Evolutionary conservation across 2,888 invertebrate genomes (phyloP).

Genomic region (Pomacea canaliculata): DNA sequence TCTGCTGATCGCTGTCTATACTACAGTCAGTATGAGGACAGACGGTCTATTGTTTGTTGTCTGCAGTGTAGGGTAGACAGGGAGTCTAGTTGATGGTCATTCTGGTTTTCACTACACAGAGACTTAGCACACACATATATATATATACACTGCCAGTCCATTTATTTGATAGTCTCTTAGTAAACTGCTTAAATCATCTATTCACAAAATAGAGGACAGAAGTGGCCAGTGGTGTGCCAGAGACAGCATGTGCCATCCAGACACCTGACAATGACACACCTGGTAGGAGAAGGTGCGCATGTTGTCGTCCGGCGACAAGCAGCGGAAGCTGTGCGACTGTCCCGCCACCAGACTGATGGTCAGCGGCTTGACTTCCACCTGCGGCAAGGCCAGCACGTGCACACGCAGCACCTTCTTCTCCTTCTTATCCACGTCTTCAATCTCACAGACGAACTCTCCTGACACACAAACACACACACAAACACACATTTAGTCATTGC

Average conservation of each 20-base stretch:
- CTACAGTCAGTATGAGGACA: too few species aligned
- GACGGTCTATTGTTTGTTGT: too few species aligned
- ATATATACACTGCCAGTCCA: too few species aligned
- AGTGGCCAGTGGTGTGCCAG: too few species aligned
- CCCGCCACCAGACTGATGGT: constrained; percentile 44
- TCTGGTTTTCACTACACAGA: too few species aligned
- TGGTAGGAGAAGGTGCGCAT: constrained; percentile 35
- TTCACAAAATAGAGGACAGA: too few species aligned
- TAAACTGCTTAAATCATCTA: too few species aligned
- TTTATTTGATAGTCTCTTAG: too few species aligned
- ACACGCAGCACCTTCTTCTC: constrained; percentile 45
- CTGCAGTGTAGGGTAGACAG: too few species aligned
- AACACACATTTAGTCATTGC: background rate
- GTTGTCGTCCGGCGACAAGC: constrained; percentile 57
- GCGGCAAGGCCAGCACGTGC: constrained; percentile 52
- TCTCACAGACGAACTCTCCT: constrained; percentile 57
- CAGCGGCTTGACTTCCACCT: constrained; percentile 55
- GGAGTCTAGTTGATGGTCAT: too few species aligned
- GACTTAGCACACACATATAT: too few species aligned
- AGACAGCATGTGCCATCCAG: too few species aligned
- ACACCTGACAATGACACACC: background rate
- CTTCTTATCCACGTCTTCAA: constrained; percentile 43
- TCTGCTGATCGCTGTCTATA: background rate
- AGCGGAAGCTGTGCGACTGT: constrained; percentile 39
- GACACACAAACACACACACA: constrained; percentile 4